phyloP scores from a whole-genome alignment of 2,888 invertebrate genomes.

The Hirtodrosophila duncani region DNA sequence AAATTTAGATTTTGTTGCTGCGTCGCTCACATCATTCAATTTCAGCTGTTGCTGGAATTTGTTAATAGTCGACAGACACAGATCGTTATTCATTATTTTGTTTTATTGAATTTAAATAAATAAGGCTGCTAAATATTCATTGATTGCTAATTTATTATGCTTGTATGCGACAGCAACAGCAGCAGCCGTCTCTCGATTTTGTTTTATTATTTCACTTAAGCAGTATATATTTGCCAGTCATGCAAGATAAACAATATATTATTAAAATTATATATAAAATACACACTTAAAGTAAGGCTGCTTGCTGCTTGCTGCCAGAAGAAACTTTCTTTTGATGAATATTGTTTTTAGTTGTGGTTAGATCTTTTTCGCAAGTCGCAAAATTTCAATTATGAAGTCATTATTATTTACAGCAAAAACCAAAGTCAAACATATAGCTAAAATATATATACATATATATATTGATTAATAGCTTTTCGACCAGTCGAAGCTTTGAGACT shows the following conservation, averaged over 20 bases:
- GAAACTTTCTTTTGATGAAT: slow-evolving; percentile 27
- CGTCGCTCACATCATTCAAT: not conserved
- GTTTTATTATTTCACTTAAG: slow-evolving; percentile 7
- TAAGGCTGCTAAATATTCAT: slow-evolving; percentile 54
- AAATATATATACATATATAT: too few species aligned
- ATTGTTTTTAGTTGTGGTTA: slow-evolving; percentile 1
- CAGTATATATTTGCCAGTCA: slow-evolving; percentile 18
- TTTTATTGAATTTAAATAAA: slow-evolving; percentile 48
- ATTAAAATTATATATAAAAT: too few species aligned
- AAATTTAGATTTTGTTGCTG: slow-evolving; percentile 9
- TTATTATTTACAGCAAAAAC: slow-evolving; percentile 67
- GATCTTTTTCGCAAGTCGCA: slow-evolving; percentile 22
- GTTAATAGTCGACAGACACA: slow-evolving; percentile 9
- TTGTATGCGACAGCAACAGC: slow-evolving; percentile 27
- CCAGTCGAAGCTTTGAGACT: slow-evolving; percentile 56
- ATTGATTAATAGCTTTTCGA: slow-evolving; percentile 66
- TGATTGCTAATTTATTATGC: slow-evolving; percentile 46
- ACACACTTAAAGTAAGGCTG: too few species aligned
- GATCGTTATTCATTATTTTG: slow-evolving; percentile 37
- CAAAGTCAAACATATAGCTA: slow-evolving; percentile 37
- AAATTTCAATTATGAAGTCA: slow-evolving; percentile 73
- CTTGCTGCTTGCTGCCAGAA: too few species aligned
- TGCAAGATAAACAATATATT: too few species aligned
- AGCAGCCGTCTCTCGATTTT: slow-evolving; percentile 12
- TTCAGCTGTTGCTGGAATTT: slow-evolving; percentile 3